Evolutionary conservation across 1,140 invertebrate species (phyloP), one percentile per base, ranked within the genome.

Genomic region (Chrysopa pallens): DNA sequence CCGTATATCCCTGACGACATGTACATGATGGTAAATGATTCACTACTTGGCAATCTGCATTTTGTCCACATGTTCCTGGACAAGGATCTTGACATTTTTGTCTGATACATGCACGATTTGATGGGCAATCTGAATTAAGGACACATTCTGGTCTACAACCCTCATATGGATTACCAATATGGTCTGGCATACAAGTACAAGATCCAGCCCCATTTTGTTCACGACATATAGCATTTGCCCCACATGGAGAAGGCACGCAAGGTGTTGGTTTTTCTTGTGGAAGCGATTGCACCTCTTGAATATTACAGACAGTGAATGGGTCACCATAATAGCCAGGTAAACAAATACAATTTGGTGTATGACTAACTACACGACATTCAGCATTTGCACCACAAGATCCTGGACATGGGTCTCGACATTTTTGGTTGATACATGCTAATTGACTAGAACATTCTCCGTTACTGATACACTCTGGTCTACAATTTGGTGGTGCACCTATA

Each of bases 391-490:
- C 74, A 56, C 76, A 79, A 13, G 63, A 58, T 45, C 61, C 62
- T 14, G 59, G 58, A 50, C 72, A 90, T 8, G 84, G 84, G 59
- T 89, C 75, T 49, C 68, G 65, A 60, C 86, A 90, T 65, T 84
- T 84, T 47, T 78, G 75, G 54, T 73, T 75, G 14, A 78, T 75
- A 56, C 85, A 90, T 36, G 81, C 75, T 52, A 76, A 64, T 44
- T 74, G 70, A 17, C 74, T 71, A 2, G 73, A 55, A 60, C 85
- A 90, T 50, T 90, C 83, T 11, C 76, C 73, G 52, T 83, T 79
- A 14, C 76, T 70, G 15, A 78, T 67, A 57, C 85, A 90, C 61
- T 85, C 79, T 1, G 82, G 81, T 48, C 79, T 66, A 55, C 84
- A 84, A 46, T 76, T 76, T 52, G 78, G 76, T 12, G 83, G 80